These are phyloP conservation scores for Apis dorsata DNA, from an alignment of 1,140 invertebrate species.

Conservation along the genomic window DNA sequence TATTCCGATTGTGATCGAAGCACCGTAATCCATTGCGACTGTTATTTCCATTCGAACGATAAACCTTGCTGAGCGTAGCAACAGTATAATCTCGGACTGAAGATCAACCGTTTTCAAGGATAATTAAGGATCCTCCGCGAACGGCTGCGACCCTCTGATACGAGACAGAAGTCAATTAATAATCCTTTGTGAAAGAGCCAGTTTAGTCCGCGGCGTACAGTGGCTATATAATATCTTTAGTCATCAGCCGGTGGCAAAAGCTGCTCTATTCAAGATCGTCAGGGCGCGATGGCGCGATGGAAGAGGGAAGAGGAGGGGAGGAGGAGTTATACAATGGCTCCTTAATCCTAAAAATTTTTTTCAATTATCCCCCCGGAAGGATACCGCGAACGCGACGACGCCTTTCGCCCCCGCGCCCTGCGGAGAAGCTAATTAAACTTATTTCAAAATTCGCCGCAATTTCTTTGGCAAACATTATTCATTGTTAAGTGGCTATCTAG, in stretches of 20 bases:
- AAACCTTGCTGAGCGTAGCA: constrained; percentile 26
- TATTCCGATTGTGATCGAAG: background rate
- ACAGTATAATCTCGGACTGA: constrained; percentile 48
- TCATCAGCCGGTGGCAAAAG: constrained; percentile 31
- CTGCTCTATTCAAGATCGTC: constrained; percentile 57
- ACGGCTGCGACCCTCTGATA: constrained; percentile 66
- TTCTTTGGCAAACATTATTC: constrained; percentile 68
- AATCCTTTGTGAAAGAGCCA: constrained; percentile 67
- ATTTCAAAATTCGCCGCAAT: constrained; percentile 66
- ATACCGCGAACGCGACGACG: constrained; percentile 20
- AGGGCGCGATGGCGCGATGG: background rate
- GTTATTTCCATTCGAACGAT: constrained; percentile 19
- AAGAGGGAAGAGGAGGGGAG: background rate
- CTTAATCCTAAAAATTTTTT: constrained; percentile 67
- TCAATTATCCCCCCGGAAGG: constrained; percentile 55
- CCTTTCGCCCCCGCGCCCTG: background rate
- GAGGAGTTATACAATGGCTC: constrained; percentile 52
- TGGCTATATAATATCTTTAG: constrained; percentile 63
- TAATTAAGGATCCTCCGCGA: constrained; percentile 64
- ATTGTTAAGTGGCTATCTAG: constrained; percentile 57
- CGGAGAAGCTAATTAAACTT: constrained; percentile 63
- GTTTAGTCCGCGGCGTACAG: constrained; percentile 59
- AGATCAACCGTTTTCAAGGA: constrained; percentile 62
- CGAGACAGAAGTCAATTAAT: constrained; percentile 70
- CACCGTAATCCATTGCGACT: constrained; percentile 41